Evolutionary conservation across 2,113 vertebrate species (phyloP).

Genomic region (Periophthalmus modestus): DNA sequence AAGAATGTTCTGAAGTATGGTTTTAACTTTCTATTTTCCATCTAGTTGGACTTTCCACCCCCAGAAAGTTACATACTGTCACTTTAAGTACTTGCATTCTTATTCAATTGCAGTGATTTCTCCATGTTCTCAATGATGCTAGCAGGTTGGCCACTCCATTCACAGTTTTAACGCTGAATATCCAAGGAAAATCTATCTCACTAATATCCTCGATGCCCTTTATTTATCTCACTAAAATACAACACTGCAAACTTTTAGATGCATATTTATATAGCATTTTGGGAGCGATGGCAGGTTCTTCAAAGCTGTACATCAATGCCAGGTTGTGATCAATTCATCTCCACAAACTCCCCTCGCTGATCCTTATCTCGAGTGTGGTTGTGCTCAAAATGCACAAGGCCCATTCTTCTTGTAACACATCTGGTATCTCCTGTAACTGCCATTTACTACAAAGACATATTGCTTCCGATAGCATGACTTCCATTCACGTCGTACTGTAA

Average conservation of each 20-base stretch:
- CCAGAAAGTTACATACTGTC: no score
- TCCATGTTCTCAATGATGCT: no score
- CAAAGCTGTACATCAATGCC: background rate
- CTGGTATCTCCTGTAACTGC: slow-evolving; percentile 26
- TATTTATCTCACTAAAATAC: background rate
- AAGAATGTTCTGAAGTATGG: no score
- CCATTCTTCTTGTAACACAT: background rate
- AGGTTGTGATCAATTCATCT: slow-evolving; percentile 1
- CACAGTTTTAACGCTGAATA: no score
- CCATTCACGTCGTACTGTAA: slow-evolving; percentile 17
- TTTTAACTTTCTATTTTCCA: no score
- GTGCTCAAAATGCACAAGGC: background rate
- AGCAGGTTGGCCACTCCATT: background rate
- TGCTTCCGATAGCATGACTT: slow-evolving; percentile 22
- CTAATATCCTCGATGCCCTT: background rate
- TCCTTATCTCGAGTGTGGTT: background rate
- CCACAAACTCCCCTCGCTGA: background rate
- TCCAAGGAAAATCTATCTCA: background rate
- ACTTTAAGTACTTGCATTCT: no score
- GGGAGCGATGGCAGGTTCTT: background rate
- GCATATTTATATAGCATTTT: background rate
- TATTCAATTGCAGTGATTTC: no score
- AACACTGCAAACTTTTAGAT: background rate
- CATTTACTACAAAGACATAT: slow-evolving; percentile 28
- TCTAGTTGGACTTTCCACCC: no score